Conservation (phyloP, 2,888 invertebrate species). For the Sesamia inferens region DNA sequence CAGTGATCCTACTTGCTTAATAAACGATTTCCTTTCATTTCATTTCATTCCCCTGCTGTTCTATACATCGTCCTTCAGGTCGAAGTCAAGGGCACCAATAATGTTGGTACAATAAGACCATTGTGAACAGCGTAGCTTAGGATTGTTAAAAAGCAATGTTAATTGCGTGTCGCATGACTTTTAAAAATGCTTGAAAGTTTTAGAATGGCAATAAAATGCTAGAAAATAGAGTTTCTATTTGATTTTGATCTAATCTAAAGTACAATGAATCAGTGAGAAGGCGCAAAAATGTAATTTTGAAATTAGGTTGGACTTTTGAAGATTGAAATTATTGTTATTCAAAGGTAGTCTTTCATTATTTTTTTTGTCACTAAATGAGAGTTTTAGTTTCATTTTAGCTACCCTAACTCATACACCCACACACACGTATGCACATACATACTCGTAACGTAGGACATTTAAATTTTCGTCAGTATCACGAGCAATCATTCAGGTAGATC, state of each 20-base stretch:
- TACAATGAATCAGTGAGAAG: conserved; percentile 1
- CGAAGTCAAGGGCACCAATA: conserved; percentile 12
- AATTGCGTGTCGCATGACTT: conserved; percentile 45
- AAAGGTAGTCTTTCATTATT: background rate
- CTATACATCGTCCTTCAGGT: conserved; percentile 12
- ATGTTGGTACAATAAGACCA: conserved; percentile 8
- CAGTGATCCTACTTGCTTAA: too few relatives aligned
- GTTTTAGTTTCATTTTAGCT: background rate
- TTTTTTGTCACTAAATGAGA: background rate
- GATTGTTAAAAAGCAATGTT: conserved; percentile 28
- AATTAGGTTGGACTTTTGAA: background rate
- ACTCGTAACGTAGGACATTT: too few relatives aligned
- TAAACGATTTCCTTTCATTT: too few relatives aligned
- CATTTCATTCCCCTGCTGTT: too few relatives aligned
- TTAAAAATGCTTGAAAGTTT: conserved; percentile 22
- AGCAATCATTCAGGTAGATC: too few relatives aligned
- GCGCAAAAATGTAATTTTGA: background rate
- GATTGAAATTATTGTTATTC: background rate
- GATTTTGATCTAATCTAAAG: conserved; percentile 13
- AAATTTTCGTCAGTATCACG: too few relatives aligned
- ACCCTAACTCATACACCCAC: too few relatives aligned
- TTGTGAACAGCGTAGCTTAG: conserved; percentile 20
- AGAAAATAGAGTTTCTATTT: conserved; percentile 20
- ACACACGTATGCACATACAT: too few relatives aligned
- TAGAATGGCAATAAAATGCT: conserved; percentile 23